Conservation (phyloP, 2,797 vertebrate genomes). For the Hafferia zeledoni region DNA sequence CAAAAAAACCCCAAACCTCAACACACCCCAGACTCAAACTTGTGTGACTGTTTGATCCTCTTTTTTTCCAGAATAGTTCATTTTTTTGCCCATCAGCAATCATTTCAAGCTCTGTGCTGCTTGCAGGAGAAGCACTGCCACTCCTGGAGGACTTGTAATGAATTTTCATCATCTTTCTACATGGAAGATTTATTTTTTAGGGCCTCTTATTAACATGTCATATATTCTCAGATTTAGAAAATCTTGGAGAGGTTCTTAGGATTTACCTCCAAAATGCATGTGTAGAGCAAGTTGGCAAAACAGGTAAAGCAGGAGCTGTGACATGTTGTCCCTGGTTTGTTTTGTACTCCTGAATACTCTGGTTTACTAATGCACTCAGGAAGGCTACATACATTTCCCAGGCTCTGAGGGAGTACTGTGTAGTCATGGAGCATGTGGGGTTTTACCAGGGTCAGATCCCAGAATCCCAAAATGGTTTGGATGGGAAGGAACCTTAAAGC, state of each 20-base stretch:
- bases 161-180: background rate
- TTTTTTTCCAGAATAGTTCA: background rate
- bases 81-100: background rate
- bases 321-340: background rate
- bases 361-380: background rate
- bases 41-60: background rate
- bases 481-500: background rate
- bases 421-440: background rate
- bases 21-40: background rate
- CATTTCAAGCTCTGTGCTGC: background rate
- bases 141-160: background rate
- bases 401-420: background rate
- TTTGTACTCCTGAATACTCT: background rate
- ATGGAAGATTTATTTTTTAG: background rate
- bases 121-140: background rate
- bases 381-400: background rate
- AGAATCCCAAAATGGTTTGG: background rate
- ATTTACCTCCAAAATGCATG: background rate
- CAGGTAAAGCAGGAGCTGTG: background rate
- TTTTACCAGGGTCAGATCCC: background rate
- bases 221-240: background rate
- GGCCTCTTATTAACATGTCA: background rate
- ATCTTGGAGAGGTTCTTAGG: background rate
- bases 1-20: fast-evolving
- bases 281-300: background rate